These are phyloP conservation scores for Adela reaumurella DNA, from an alignment of 2,888 invertebrate genomes.

Conservation along the genomic window DNA sequence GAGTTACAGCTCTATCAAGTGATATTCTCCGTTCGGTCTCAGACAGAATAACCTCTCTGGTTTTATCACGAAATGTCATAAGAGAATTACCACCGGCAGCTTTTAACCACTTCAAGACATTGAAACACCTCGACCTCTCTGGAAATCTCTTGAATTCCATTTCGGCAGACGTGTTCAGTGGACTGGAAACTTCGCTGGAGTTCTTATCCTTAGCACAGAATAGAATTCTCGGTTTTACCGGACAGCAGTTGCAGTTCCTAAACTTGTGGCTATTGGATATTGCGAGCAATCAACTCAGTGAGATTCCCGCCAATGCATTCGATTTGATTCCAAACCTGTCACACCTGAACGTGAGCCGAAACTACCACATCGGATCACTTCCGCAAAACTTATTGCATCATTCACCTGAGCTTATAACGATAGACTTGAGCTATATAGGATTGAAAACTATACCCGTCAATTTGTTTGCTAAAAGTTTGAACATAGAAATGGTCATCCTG, in stretches of 20 bases:
- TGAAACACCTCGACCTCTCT: constrained; percentile 70
- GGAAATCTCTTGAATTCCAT: constrained; percentile 74
- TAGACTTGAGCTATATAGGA: constrained; percentile 74
- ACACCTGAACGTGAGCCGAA: constrained; percentile 73
- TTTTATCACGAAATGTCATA: constrained; percentile 80
- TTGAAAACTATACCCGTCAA: constrained; percentile 71
- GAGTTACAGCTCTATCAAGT: constrained; percentile 79
- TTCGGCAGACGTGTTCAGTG: constrained; percentile 70
- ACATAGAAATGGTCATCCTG: constrained; percentile 65
- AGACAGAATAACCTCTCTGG: constrained; percentile 66
- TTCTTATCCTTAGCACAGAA: constrained; percentile 73
- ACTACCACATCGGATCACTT: constrained; percentile 62
- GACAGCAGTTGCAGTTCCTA: constrained; percentile 59
- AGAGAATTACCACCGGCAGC: constrained; percentile 78
- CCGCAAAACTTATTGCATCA: constrained; percentile 68
- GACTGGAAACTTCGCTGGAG: constrained; percentile 69
- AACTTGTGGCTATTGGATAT: constrained; percentile 70
- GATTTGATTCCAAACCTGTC: constrained; percentile 63
- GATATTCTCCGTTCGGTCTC: constrained; percentile 74
- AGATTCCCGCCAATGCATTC: constrained; percentile 66
- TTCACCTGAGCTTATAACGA: constrained; percentile 60
- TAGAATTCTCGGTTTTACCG: constrained; percentile 64
- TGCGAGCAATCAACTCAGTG: constrained; percentile 74
- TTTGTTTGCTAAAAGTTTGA: constrained; percentile 63
- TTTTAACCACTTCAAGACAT: constrained; percentile 72